Evolutionary conservation across 2,797 vertebrate species (phyloP), one percentile per base, ranked within the genome.

Genomic region (Enteromius argenteus): DNA sequence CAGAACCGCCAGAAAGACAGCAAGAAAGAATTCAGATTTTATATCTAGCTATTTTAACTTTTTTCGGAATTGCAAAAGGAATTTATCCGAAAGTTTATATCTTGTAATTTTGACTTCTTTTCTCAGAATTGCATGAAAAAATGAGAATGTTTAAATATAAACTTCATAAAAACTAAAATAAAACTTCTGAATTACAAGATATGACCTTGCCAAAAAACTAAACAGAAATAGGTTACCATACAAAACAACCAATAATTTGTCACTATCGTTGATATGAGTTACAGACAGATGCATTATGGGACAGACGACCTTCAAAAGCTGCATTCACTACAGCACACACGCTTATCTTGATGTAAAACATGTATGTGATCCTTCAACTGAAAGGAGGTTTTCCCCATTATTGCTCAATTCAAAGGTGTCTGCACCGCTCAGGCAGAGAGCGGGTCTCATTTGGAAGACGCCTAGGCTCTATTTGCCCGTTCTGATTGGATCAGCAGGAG

Each of bases 401-500:
- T 73, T 79, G 71, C 81, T 87, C 74, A 83, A 86, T 81, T 81
- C 68, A 53, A 72, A 79, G 72, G 83, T 74, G 74, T 64, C 49
- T 66, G 56, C 1, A 37, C 10, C 11, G 5, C 79, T 37, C 42
- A 76, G 84, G 68, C 58, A 78, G 86, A 81, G 81, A 67, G 74
- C 69, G 27, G 79, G 68, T 76, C 83, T 87, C 76, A 73, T 86
- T 84, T 86, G 74, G 85, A 86, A 89, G 84, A 79, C 30, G 78
- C 89, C 86, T 87, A 87, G 83, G 91, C 75, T 84, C 90, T 94
- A 93, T 94, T 95, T 95, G 92, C 93, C 90, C 84, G 66, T 84
- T 77, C 90, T 92, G 93, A 94, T 93, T 93, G 92, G 91, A 91
- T 94, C 91, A 88, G 90, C 90, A 85, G 85, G 85, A 88, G 87